These are phyloP conservation scores for Micronisus gabar DNA, from an alignment of 2,113 vertebrate species.

Conservation along the genomic window DNA sequence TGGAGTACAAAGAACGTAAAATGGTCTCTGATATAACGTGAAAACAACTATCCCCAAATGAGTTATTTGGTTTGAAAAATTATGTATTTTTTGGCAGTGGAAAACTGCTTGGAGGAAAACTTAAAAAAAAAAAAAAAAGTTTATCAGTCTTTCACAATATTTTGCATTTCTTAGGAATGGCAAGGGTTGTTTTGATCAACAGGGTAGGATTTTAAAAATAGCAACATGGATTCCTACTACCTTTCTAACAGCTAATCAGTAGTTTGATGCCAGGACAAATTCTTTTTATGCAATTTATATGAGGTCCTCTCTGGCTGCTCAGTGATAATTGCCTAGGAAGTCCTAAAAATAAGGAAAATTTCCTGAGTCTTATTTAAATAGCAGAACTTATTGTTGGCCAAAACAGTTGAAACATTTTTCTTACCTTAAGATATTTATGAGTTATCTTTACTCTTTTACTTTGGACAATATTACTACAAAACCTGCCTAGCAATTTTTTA, in stretches of 20 bases:
- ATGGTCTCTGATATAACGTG: not conserved
- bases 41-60: not conserved
- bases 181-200: not conserved
- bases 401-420: not conserved
- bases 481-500: not conserved
- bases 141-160: not conserved
- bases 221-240: not conserved
- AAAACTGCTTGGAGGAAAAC: not conserved
- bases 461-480: not conserved
- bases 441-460: not conserved
- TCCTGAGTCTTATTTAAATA: not conserved
- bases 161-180: constrained; percentile 6
- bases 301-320: not conserved
- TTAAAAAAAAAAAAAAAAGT: not conserved
- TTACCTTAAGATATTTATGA: not conserved
- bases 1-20: not conserved
- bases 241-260: not conserved
- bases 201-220: constrained; percentile 23
- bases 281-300: not conserved
- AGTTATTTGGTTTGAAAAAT: not conserved
- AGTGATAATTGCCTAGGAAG: not conserved
- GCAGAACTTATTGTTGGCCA: not conserved
- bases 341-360: not conserved
- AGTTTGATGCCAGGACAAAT: not conserved
- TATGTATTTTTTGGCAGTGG: not conserved